These are phyloP conservation scores for Palythoa heliodiscus DNA, from an alignment of 92 coral and sea anemone genomes.

Conservation along the genomic window DNA sequence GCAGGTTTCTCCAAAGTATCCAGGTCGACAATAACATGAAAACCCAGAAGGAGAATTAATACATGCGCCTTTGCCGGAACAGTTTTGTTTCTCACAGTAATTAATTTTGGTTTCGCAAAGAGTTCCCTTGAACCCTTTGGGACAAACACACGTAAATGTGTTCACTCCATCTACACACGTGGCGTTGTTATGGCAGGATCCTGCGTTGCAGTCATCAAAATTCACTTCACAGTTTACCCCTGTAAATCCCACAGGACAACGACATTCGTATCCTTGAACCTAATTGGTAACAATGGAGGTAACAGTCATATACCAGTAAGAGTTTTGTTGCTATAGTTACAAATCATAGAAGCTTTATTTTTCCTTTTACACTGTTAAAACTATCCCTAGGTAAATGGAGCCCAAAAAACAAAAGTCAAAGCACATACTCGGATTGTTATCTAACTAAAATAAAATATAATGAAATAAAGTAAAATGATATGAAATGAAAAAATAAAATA, in stretches of 20 bases:
- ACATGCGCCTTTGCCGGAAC: slow-evolving; percentile 51
- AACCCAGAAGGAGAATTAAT: slow-evolving; percentile 48
- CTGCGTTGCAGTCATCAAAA: slow-evolving; percentile 21
- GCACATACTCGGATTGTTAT: too few species aligned
- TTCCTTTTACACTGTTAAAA: too few species aligned
- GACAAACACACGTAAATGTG: neutral
- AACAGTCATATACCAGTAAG: neutral
- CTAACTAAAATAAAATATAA: too few species aligned
- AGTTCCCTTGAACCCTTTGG: slow-evolving; percentile 7
- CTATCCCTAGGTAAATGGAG: too few species aligned
- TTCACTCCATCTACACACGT: slow-evolving; percentile 27
- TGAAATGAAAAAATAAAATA: too few species aligned
- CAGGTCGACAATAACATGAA: slow-evolving; percentile 55
- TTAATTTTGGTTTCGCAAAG: slow-evolving; percentile 52
- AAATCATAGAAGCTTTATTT: too few species aligned
- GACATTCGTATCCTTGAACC: neutral
- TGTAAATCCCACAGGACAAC: slow-evolving; percentile 20
- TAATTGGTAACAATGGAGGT: neutral
- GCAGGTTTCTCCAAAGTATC: slow-evolving; percentile 66
- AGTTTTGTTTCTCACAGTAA: slow-evolving; percentile 54
- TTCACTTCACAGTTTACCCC: slow-evolving; percentile 24
- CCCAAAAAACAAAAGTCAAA: too few species aligned
- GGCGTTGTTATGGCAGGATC: slow-evolving; percentile 24
- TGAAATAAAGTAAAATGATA: too few species aligned
- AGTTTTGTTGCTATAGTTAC: neutral